phyloP scores from a whole-genome alignment of 2,888 invertebrate species.

The Tenthredo livida region DNA sequence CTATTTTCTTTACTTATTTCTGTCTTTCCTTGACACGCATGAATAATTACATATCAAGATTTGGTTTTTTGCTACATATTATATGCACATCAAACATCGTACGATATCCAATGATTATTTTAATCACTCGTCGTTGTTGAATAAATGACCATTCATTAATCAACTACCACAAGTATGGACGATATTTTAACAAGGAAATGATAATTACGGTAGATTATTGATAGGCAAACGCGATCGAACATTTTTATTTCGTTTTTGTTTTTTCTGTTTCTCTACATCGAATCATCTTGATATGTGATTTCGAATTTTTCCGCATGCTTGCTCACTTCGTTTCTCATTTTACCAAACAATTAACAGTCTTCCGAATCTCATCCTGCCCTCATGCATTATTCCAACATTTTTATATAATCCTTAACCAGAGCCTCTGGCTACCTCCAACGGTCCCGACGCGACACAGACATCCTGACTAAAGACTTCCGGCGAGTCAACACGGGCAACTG shows the following conservation, averaged over 20 bases:
- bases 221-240: conserved; percentile 7
- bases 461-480: conserved; percentile 65
- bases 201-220: conserved; percentile 37
- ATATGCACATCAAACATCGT: conserved; percentile 15
- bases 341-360: conserved; percentile 29
- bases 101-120: conserved; percentile 42
- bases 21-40: conserved; percentile 56
- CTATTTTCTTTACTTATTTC: not conserved
- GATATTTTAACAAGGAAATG: no score
- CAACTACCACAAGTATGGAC: no score
- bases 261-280: not conserved
- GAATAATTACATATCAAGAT: conserved; percentile 60
- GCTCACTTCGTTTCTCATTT: not conserved
- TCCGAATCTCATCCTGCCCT: conserved; percentile 8
- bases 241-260: not conserved
- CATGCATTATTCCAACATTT: not conserved
- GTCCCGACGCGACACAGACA: conserved; percentile 75
- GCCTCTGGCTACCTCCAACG: conserved; percentile 72
- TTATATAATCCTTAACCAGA: conserved; percentile 58
- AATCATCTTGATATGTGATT: conserved; percentile 52
- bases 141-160: conserved; percentile 10
- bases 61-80: conserved; percentile 35
- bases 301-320: conserved; percentile 49
- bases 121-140: conserved; percentile 1
- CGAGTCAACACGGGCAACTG: conserved; percentile 59